phyloP scores from a whole-genome alignment of 1,140 invertebrate genomes.

The Zaprionus africanus region DNA sequence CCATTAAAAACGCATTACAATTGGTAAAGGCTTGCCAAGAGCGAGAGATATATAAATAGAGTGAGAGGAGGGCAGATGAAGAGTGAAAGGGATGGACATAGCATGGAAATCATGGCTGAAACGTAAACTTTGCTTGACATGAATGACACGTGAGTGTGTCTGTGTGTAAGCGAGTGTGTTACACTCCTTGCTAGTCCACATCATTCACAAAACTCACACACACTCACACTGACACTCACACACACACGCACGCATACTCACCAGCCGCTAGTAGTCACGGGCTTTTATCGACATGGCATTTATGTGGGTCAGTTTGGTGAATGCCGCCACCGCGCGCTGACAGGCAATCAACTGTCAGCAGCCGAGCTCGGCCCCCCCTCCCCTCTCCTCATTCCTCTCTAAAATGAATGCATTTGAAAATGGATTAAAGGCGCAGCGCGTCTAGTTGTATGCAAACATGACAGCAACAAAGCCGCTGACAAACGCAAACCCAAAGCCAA shows the following conservation, averaged over 20 bases:
- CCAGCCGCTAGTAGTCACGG: slow-evolving; percentile 43
- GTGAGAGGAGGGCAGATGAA: slow-evolving; percentile 1
- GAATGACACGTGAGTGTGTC: slow-evolving; percentile 54
- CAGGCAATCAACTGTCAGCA: slow-evolving; percentile 77
- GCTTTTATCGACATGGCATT: slow-evolving; percentile 43
- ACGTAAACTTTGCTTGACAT: slow-evolving; percentile 59
- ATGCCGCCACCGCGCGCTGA: slow-evolving; percentile 51
- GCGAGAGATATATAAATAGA: slow-evolving; percentile 13
- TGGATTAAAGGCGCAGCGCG: slow-evolving; percentile 50
- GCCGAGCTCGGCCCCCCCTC: slow-evolving; percentile 23
- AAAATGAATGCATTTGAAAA: slow-evolving; percentile 64
- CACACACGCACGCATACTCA: slow-evolving; percentile 35
- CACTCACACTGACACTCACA: slow-evolving; percentile 26
- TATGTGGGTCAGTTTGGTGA: slow-evolving; percentile 70
- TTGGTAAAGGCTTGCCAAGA: slow-evolving; percentile 58
- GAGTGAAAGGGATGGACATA: slow-evolving; percentile 14
- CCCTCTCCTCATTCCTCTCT: neutral
- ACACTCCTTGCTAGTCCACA: slow-evolving; percentile 46
- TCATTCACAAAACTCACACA: slow-evolving; percentile 73
- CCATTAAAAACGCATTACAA: slow-evolving; percentile 83
- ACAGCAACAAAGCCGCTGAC: slow-evolving; percentile 40
- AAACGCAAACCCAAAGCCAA: slow-evolving; percentile 36
- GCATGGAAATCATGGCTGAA: slow-evolving; percentile 42
- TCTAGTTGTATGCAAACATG: slow-evolving; percentile 25
- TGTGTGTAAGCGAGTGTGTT: slow-evolving; percentile 16